A percentile compares a stretch with the other conserved stretches of the same genome.
phyloP scores from a whole-genome alignment of 2,797 vertebrate genomes.

The Crax fasciolata region DNA sequence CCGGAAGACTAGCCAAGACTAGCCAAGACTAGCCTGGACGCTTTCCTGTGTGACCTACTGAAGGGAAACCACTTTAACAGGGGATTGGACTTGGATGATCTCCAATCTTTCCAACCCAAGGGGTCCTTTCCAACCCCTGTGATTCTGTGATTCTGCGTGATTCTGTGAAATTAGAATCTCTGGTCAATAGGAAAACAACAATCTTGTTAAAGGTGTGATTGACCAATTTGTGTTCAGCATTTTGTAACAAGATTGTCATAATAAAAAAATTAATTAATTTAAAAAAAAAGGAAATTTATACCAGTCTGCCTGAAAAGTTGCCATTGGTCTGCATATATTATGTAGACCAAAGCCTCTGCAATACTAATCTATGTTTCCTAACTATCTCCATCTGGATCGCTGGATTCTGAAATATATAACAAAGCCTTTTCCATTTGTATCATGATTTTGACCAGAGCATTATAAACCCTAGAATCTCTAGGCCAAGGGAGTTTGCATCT shows the following conservation, averaged over 20 bases:
- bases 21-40: neutral
- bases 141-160: neutral
- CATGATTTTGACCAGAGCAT: conserved; percentile 1
- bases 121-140: neutral
- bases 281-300: neutral
- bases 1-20: neutral
- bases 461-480: neutral
- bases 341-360: neutral
- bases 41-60: neutral
- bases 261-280: neutral
- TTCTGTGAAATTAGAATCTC: neutral
- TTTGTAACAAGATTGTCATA: neutral
- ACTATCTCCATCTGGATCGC: conserved; percentile 20
- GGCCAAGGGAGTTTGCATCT: neutral
- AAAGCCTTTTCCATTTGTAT: conserved; percentile 35
- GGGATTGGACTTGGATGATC: neutral
- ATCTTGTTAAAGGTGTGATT: neutral
- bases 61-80: neutral
- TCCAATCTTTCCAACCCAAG: no score
- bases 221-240: neutral
- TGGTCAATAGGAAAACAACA: neutral
- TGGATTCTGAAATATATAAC: neutral
- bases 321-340: neutral
- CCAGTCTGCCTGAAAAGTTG: neutral
- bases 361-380: neutral